Percentiles rank a stretch among this genome's conserved stretches.
Conservation (phyloP, 1,140 invertebrate genomes). For the Paracyclopina nana region DNA sequence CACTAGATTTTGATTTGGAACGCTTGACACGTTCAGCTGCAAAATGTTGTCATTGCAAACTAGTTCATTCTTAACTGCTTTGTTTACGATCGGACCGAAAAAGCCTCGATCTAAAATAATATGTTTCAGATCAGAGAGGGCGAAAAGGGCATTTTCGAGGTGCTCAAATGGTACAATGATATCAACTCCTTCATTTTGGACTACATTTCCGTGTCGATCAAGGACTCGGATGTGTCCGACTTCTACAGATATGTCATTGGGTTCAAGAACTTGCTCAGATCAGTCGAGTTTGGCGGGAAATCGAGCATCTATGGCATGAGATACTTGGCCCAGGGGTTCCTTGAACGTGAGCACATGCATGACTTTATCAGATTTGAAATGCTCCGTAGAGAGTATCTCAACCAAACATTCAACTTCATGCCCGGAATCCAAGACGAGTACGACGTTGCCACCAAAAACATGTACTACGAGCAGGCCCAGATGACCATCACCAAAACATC, state of each 20-base stretch:
- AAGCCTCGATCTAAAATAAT: too few relatives aligned
- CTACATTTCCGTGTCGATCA: slow-evolving; percentile 9
- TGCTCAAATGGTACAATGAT: slow-evolving; percentile 13
- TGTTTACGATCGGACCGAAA: too few relatives aligned
- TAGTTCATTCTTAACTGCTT: too few relatives aligned
- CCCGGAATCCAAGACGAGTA: slow-evolving; percentile 6
- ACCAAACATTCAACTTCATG: slow-evolving; percentile 16
- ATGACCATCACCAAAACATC: too few relatives aligned
- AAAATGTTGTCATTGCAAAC: too few relatives aligned
- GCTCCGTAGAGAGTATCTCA: slow-evolving; percentile 12
- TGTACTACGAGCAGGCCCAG: not conserved
- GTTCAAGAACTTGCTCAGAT: slow-evolving; percentile 12
- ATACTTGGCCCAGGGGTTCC: not conserved
- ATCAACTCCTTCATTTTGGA: slow-evolving; percentile 8
- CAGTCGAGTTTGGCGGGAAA: slow-evolving; percentile 13
- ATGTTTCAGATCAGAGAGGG: slow-evolving; percentile 11
- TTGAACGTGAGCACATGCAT: slow-evolving; percentile 1
- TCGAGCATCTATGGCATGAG: slow-evolving; percentile 3
- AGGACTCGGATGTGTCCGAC: slow-evolving; percentile 15
- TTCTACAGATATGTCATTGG: slow-evolving; percentile 15
- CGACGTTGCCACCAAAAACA: not conserved
- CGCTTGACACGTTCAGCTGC: too few relatives aligned
- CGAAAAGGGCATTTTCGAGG: slow-evolving; percentile 8
- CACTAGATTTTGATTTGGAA: too few relatives aligned
- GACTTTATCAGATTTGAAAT: slow-evolving; percentile 9